These are phyloP conservation scores for Corvus moneduloides DNA, from an alignment of 2,113 vertebrate genomes.

Conservation along the genomic window DNA sequence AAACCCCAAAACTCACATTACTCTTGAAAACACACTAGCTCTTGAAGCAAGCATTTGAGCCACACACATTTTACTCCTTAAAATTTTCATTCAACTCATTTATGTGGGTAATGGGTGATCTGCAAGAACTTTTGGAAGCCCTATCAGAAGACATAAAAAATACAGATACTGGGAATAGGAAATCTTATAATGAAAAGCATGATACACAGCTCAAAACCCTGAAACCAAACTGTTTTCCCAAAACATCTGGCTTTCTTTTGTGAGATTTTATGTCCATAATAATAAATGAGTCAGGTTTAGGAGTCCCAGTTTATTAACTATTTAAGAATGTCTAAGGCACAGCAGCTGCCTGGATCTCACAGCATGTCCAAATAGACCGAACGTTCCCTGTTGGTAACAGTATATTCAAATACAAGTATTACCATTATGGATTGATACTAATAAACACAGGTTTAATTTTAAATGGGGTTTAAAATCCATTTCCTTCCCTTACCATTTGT, in stretches of 20 bases:
- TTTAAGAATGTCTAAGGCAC: conserved; percentile 15
- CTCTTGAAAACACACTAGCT: background rate
- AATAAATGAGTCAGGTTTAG: conserved; percentile 23
- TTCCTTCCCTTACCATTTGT: conserved; percentile 61
- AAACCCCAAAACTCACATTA: background rate
- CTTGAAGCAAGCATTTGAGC: background rate
- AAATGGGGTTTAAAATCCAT: conserved; percentile 61
- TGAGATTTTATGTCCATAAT: conserved; percentile 5
- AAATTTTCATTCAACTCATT: background rate
- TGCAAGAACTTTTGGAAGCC: background rate
- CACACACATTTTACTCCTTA: background rate
- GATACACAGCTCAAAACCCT: background rate
- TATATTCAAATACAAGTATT: conserved; percentile 43
- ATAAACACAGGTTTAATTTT: conserved; percentile 65
- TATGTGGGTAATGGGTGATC: background rate
- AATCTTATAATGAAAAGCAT: conserved; percentile 1
- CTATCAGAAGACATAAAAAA: background rate
- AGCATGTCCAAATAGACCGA: background rate
- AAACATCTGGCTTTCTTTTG: conserved; percentile 43
- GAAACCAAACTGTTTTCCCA: background rate
- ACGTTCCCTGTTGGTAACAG: conserved; percentile 18
- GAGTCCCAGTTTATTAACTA: conserved; percentile 25
- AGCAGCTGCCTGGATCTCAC: conserved; percentile 18
- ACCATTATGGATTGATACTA: conserved; percentile 37
- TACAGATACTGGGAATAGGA: background rate